phyloP scores from a whole-genome alignment of 30 jellyfish, hydroid and myxozoan species.

The Sanderia malayensis region DNA sequence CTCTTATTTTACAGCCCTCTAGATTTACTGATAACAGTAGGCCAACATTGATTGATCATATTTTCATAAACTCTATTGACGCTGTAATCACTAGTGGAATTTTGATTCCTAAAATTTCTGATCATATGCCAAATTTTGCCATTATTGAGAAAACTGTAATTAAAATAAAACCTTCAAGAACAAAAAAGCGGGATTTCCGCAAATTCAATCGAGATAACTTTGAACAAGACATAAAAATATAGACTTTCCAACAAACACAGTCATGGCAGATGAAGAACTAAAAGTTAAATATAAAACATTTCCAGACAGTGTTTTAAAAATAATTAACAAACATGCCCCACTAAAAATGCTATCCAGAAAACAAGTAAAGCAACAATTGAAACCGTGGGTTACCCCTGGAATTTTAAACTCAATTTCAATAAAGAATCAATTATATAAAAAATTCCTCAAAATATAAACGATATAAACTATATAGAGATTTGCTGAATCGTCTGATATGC shows the following conservation, averaged over 20 bases:
- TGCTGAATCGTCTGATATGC: neutral
- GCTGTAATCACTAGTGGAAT: neutral
- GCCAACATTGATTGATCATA: slow-evolving; percentile 1
- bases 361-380: neutral
- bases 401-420: slow-evolving; percentile 7
- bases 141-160: neutral
- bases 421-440: neutral
- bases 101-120: neutral
- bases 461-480: slow-evolving; percentile 9
- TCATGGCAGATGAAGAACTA: neutral
- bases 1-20: neutral
- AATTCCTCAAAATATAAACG: neutral
- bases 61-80: neutral
- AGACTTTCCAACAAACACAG: neutral
- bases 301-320: neutral
- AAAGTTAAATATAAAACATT: neutral
- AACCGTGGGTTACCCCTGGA: slow-evolving; percentile 32
- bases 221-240: neutral
- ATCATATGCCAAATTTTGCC: neutral
- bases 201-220: neutral
- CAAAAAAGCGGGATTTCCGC: neutral
- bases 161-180: slow-evolving; percentile 1
- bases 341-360: slow-evolving; percentile 5
- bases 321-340: slow-evolving; percentile 31
- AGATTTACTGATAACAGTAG: neutral